phyloP scores from a whole-genome alignment of 2,888 invertebrate genomes.

The Eupithecia insigniata region DNA sequence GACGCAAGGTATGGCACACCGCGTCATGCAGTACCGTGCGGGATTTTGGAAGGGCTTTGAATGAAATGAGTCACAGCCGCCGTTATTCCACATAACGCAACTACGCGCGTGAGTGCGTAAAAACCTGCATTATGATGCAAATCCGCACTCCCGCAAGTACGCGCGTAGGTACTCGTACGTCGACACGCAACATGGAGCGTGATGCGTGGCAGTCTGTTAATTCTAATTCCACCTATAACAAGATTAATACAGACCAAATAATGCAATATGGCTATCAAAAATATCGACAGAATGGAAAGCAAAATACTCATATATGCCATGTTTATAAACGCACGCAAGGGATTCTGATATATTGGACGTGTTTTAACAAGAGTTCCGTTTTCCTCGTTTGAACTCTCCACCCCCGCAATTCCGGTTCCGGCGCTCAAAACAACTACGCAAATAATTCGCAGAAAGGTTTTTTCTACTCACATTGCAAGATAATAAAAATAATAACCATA shows the following conservation, averaged over 20 bases:
- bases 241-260: not conserved
- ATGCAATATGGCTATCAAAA: not conserved
- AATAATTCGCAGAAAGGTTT: constrained; percentile 7
- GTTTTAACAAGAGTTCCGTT: constrained; percentile 29
- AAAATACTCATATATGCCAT: not conserved
- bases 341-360: constrained; percentile 30
- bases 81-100: no score
- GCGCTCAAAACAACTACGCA: constrained; percentile 28
- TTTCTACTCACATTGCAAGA: constrained; percentile 44
- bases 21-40: no score
- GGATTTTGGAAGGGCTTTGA: no score
- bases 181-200: no score
- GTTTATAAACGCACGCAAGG: constrained; percentile 1
- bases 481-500: constrained; percentile 41
- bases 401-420: constrained; percentile 22
- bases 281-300: not conserved
- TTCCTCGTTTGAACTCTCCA: constrained; percentile 24
- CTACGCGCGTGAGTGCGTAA: no score
- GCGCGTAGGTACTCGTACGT: no score
- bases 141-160: no score
- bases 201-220: no score
- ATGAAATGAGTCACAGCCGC: no score
- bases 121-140: no score
- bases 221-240: not conserved
- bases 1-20: no score